Evolutionary conservation across 2,888 invertebrate genomes (phyloP), one percentile per base, ranked within the genome.

Genomic region (Ectemnius continuus): DNA sequence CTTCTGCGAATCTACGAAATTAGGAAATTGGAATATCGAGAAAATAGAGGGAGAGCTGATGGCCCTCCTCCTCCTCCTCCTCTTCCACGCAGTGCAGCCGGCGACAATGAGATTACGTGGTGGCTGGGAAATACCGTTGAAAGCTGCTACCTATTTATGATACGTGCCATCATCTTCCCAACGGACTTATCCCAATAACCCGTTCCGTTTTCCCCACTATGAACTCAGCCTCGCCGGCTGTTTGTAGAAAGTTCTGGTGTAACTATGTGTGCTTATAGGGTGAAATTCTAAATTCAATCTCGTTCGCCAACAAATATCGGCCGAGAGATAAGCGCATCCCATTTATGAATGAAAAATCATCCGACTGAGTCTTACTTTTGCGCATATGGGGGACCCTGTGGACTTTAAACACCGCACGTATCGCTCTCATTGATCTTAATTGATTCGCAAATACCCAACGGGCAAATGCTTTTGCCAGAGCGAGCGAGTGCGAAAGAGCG

Each of bases 401-500:
- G 28, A 36, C 36, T 56, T 56, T 56, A 56, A 64, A 56, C 28
- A 8, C 36, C 6, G 8, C 5, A 36, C 36, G 36, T 16, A 52
- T 52, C 52, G 52, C n/a, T n/a, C 52, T 16, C 52, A 52, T 4
- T 46, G 36, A 16, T 18, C 60, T 58, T 76, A 75, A 75, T 76
- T 75, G 62, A 76, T 76, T 66, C 66, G 28, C 62, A 59, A 67
- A 75, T 74, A 75, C 52, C 65, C 60, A 66, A 48, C 11, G 70
- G 52, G 56, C 61, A 52, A 62, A 68, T 61, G 48, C 47, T 11
- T 16, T 48, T 48, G 45, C 23, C 28, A 13, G 14, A 1, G 18
- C 45, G n/a, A 18, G 4, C 5, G 5, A 36, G 36, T n/a, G 4
- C 5, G 5, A 36, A 8, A 36, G 28, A 26, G 28, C 45, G 16